These are phyloP conservation scores for Apaloderma vittatum DNA, from an alignment of 2,113 vertebrate species.

Conservation along the genomic window DNA sequence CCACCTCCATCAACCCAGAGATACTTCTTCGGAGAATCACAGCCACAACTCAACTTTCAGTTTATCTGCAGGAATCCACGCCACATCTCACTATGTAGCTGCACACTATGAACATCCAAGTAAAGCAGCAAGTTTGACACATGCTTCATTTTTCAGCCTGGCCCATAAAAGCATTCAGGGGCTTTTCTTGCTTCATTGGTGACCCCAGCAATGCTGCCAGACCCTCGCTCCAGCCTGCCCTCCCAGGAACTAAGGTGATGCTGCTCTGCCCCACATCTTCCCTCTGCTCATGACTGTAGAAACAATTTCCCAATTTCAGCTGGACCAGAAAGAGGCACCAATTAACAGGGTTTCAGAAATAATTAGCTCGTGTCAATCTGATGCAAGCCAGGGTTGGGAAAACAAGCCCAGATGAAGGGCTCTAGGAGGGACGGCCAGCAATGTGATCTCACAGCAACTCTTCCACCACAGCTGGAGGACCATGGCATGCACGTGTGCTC, in stretches of 20 bases:
- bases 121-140: not conserved
- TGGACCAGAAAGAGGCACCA: not conserved
- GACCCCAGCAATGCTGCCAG: not conserved
- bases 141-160: not conserved
- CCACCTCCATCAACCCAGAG: not conserved
- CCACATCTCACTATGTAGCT: not conserved
- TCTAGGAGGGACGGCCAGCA: not conserved
- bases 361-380: not conserved
- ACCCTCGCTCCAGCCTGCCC: not conserved
- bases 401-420: not conserved
- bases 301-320: not conserved
- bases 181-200: not conserved
- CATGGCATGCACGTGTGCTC: not conserved
- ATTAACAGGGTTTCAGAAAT: constrained; percentile 21
- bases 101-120: not conserved
- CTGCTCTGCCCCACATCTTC: not conserved
- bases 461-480: not conserved
- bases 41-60: not conserved
- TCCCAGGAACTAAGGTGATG: not conserved
- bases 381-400: not conserved
- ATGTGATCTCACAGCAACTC: not conserved
- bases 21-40: not conserved
- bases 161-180: not conserved
- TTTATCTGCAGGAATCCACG: not conserved
- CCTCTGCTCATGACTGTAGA: not conserved